Percentiles rank a stretch among this genome's conserved stretches.
These are phyloP conservation scores for Hirtodrosophila cameraria DNA, from an alignment of 2,888 invertebrate genomes.

Conservation along the genomic window DNA sequence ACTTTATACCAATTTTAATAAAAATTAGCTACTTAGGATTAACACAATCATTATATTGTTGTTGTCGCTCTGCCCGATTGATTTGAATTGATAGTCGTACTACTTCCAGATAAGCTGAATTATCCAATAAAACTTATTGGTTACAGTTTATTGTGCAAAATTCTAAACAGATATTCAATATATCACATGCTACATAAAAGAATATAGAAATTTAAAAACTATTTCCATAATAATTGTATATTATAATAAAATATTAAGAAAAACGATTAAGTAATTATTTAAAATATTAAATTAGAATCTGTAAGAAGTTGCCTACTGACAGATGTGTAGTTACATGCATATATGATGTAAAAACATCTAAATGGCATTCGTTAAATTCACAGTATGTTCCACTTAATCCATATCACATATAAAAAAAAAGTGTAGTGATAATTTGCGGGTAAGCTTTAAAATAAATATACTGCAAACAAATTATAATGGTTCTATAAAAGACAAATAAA, in stretches of 20 bases:
- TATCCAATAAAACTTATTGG: slow-evolving; percentile 7
- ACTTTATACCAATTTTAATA: slow-evolving; percentile 24
- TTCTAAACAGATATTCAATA: slow-evolving; percentile 10
- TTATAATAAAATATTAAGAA: background rate
- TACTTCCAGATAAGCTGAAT: slow-evolving; percentile 17
- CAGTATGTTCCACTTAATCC: slow-evolving; percentile 15
- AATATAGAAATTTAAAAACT: slow-evolving; percentile 4
- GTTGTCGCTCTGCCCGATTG: slow-evolving; percentile 6
- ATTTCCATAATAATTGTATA: slow-evolving; percentile 1
- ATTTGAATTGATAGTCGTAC: slow-evolving; percentile 13
- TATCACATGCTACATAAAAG: background rate
- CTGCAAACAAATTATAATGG: slow-evolving; percentile 1
- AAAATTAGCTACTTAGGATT: slow-evolving; percentile 11
- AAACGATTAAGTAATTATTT: background rate
- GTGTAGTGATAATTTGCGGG: slow-evolving; percentile 23
- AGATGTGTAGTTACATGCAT: slow-evolving; percentile 26
- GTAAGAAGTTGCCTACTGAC: slow-evolving; percentile 30
- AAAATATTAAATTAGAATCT: slow-evolving; percentile 3
- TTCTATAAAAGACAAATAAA: too few relatives aligned
- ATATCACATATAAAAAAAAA: slow-evolving; percentile 2
- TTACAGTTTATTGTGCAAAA: slow-evolving; percentile 19
- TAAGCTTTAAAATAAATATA: background rate
- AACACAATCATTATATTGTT: background rate
- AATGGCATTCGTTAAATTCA: too few relatives aligned
- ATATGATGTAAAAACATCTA: too few relatives aligned